Evolutionary conservation across 2,888 invertebrate genomes (phyloP), one percentile per base, ranked within the genome.

Genomic region (Dynastes tityus): DNA sequence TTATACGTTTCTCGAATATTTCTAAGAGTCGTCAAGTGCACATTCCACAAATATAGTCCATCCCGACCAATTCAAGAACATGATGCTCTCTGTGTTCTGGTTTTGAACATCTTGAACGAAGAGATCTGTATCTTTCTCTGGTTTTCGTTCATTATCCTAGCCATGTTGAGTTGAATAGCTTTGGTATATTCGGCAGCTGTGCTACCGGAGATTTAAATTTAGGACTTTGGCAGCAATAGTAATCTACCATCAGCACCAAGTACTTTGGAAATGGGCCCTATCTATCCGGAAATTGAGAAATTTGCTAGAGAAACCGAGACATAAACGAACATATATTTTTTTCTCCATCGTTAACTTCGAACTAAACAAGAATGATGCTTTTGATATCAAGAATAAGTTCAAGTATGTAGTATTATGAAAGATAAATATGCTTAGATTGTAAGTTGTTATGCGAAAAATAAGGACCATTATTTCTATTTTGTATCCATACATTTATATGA

Each of bases 111-210:
- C 84, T 91, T 97, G 79, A 97, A 97, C 89, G 97, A 97, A 89
- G 97, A 97, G 89, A 96, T 97, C 85, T 97, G 95, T 90, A 96
- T 97, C 85, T 96, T 97, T 91, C 90, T 97, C 80, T 97, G 97
- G 97, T 95, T 93, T 89, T 97, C 97, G 97, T 95, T 97, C 83
- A 95, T 97, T 80, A 91, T 96, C 78, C 88, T 97, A 79, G 92
- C 95, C 0, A 89, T 93, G 22, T 89, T 96, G 79, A 93, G 94
- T 13, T 95, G 94, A 1, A 85, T 95, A 82, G 95, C 96, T n/a
- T 88, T 97, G 76, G 88, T 95, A 5, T 97, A 96, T 89, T 95
- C 96, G 5, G 92, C 94, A 80, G 94, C 95, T 29, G 93, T 96
- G 63, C 92, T 96, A 29, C 90, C 95, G 94, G 82, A 91, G 95